phyloP scores from a whole-genome alignment of 2,113 vertebrate species.

The Rafetus swinhoei region DNA sequence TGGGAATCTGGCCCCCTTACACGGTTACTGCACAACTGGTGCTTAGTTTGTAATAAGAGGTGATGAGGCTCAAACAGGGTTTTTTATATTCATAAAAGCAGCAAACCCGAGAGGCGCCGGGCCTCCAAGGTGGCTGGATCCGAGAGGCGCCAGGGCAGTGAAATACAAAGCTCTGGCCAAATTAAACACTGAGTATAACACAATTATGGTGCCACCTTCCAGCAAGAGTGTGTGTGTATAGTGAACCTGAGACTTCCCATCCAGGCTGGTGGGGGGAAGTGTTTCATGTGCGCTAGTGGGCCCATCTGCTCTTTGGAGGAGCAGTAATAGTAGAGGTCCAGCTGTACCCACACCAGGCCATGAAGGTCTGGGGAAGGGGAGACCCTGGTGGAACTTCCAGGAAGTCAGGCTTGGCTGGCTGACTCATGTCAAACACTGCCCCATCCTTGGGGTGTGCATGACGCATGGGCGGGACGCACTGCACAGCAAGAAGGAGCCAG shows the following conservation, averaged over 20 bases:
- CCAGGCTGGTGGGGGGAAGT: not conserved
- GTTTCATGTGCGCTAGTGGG: not conserved
- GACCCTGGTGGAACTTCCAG: not conserved
- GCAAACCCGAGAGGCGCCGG: too few relatives aligned
- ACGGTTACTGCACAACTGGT: not conserved
- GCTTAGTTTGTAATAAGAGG: too few relatives aligned
- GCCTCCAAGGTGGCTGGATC: too few relatives aligned
- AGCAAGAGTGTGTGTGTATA: not conserved
- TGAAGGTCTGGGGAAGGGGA: not conserved
- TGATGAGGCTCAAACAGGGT: too few relatives aligned
- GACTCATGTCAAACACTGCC: accelerated
- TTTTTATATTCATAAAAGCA: too few relatives aligned
- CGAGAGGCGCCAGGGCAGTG: too few relatives aligned
- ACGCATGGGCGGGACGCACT: not conserved
- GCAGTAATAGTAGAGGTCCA: not conserved
- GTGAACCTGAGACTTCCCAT: not conserved
- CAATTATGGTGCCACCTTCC: not conserved
- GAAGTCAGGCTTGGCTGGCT: not conserved
- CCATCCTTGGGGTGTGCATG: accelerated
- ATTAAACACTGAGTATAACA: not conserved
- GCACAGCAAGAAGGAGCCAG: not conserved
- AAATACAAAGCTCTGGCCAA: too few relatives aligned
- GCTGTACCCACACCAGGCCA: not conserved
- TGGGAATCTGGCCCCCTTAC: not conserved
- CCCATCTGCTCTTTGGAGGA: not conserved